Evolutionary conservation across 2,113 vertebrate species (phyloP), one percentile per base, ranked within the genome.

Genomic region (Eurypyga helias): DNA sequence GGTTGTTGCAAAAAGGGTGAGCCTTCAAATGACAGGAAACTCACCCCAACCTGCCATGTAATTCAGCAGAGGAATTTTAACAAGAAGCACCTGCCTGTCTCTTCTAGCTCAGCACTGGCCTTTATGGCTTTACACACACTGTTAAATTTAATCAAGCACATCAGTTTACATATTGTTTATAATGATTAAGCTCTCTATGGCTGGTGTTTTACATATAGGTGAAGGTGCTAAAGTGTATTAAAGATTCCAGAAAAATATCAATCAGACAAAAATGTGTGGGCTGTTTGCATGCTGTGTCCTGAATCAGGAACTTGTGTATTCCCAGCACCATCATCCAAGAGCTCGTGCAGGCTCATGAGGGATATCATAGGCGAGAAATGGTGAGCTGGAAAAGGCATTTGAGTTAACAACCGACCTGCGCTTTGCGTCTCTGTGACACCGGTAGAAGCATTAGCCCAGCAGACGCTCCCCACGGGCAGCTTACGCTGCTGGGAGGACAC

Each of bases 21-120:
- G 66, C 79, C 79, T 26, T 8, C 60, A 55, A 55, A 60, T n/a
- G 83, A 41, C 83, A 83, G 78, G 86, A 92, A 88, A 20, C 61
- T 65, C 79, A 75, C 80, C 94, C 92, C 75, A 83, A 95, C 80
- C 94, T 91, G 92, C 83, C 55, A 48, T 45, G 70, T 38, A 25
- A 70, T 76, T 83, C 92, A 70, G 36, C 57, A 48, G 38, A 90
- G 76, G 96, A 96, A 96, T 95, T 96, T 96, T 95, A 95, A 96
- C 96, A 91, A 94, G 94, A 96, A 96, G 92, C 94, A 93, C 94
- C 94, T 95, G 96, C 89, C 79, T 79, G 87, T 61, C 93, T 93
- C 48, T 46, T 75, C 92, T 8, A 28, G 76, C 89, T 73, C 87
- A 52, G 87, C 70, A 4, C 61, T 33, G 61, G 87, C 87, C 90